Percentiles rank a stretch among this genome's conserved stretches.
Evolutionary conservation across 2,113 vertebrate species (phyloP).

Genomic region (Chelonoidis abingdonii): DNA sequence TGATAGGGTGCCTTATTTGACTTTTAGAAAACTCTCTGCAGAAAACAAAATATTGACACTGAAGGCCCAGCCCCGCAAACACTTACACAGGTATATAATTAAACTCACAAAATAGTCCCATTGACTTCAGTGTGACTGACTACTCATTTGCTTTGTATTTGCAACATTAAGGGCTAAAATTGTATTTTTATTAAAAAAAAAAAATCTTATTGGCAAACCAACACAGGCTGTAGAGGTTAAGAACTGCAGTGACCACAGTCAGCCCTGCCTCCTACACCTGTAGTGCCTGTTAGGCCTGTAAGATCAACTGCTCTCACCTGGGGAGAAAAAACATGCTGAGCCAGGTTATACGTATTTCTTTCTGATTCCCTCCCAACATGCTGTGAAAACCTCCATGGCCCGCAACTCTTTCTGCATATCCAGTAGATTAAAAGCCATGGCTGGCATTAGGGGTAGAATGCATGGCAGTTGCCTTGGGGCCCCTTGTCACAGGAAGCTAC

Average conservation of each 20-base stretch:
- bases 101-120: not conserved
- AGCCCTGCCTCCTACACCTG: not conserved
- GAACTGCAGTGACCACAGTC: not conserved
- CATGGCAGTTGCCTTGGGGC: too few species aligned
- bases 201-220: not conserved
- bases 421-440: too few species aligned
- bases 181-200: not conserved
- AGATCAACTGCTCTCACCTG: too few species aligned
- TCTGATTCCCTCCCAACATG: too few species aligned
- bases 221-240: not conserved
- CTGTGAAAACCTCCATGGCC: too few species aligned
- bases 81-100: not conserved
- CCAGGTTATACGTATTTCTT: not conserved
- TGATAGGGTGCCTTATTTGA: not conserved
- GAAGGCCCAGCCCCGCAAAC: not conserved
- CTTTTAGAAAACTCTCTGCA: not conserved
- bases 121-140: not conserved
- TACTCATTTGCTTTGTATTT: not conserved
- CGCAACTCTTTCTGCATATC: too few species aligned
- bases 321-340: not conserved
- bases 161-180: not conserved
- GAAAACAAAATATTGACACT: not conserved
- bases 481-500: too few species aligned
- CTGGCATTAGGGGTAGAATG: too few species aligned
- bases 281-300: too few species aligned